These are phyloP conservation scores for Heteropelma amictum DNA, from an alignment of 2,888 invertebrate genomes.

Conservation along the genomic window DNA sequence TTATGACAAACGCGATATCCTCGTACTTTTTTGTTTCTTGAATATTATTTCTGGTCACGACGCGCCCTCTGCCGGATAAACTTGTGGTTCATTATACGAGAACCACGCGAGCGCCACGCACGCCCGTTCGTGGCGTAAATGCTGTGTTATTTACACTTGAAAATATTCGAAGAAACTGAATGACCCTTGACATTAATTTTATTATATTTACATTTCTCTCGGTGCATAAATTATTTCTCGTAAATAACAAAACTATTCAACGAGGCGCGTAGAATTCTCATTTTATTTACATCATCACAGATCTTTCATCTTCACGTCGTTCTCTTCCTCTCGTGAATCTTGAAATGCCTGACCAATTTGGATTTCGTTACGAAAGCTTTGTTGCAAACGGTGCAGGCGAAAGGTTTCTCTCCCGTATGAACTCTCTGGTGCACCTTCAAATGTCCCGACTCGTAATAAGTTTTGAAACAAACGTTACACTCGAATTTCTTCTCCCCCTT, in stretches of 20 bases:
- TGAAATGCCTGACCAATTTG: slow-evolving; percentile 71
- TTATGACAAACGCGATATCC: no score
- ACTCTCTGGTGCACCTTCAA: slow-evolving; percentile 71
- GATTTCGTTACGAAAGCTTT: slow-evolving; percentile 72
- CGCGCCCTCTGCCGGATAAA: no score
- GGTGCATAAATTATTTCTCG: not conserved
- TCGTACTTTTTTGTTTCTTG: no score
- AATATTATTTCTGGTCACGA: no score
- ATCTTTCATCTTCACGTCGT: not conserved
- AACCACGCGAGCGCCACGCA: no score
- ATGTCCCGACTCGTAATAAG: slow-evolving; percentile 73
- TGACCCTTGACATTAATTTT: no score
- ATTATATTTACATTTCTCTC: no score
- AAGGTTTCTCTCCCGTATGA: slow-evolving; percentile 73
- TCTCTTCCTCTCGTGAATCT: slow-evolving; percentile 65
- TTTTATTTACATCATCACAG: not conserved
- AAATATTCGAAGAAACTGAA: no score
- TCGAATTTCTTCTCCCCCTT: slow-evolving; percentile 69
- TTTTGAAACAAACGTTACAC: slow-evolving; percentile 69
- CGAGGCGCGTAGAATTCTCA: not conserved
- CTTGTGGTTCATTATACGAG: no score
- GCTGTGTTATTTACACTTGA: no score
- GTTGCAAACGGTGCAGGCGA: slow-evolving; percentile 67
- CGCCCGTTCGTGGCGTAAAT: no score
- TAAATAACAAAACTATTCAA: not conserved